These are phyloP conservation scores for Hypena proboscidalis DNA, from an alignment of 2,888 invertebrate genomes.

Conservation along the genomic window DNA sequence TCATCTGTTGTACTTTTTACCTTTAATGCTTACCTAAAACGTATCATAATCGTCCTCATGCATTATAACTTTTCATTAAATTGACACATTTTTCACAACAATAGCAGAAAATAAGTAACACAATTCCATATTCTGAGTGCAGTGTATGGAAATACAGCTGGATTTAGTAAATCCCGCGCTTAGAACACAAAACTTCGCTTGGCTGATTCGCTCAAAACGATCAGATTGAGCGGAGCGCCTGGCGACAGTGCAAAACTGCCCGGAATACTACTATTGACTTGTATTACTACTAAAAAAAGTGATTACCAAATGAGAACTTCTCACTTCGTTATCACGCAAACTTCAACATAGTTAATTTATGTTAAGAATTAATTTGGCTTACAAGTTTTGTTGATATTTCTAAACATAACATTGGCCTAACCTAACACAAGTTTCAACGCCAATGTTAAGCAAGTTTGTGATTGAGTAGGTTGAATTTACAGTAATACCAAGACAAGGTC, in stretches of 20 bases:
- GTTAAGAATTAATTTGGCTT: conserved; percentile 6
- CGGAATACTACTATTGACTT: conserved; percentile 18
- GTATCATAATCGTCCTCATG: neutral
- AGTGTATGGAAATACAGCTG: conserved; percentile 44
- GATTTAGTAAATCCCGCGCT: conserved; percentile 61
- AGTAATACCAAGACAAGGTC: neutral
- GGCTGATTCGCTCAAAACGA: conserved; percentile 60
- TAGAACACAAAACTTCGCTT: conserved; percentile 63
- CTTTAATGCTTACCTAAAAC: no score
- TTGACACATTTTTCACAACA: conserved; percentile 26
- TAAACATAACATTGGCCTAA: conserved; percentile 21
- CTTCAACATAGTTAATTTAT: conserved; percentile 1
- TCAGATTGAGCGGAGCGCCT: conserved; percentile 51
- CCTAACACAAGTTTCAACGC: conserved; percentile 12
- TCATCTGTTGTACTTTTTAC: no score
- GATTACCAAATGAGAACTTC: conserved; percentile 12
- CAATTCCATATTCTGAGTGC: conserved; percentile 46
- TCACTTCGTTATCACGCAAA: conserved; percentile 13
- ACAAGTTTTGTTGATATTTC: conserved; percentile 16
- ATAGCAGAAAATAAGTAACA: conserved; percentile 35
- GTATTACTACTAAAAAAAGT: neutral
- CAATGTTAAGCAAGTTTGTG: conserved; percentile 15
- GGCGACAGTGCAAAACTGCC: conserved; percentile 51
- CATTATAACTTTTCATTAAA: conserved; percentile 13
- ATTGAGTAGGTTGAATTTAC: conserved; percentile 8